Evolutionary conservation across 2,888 invertebrate genomes (phyloP).

Genomic region (Choreutis nemorana): DNA sequence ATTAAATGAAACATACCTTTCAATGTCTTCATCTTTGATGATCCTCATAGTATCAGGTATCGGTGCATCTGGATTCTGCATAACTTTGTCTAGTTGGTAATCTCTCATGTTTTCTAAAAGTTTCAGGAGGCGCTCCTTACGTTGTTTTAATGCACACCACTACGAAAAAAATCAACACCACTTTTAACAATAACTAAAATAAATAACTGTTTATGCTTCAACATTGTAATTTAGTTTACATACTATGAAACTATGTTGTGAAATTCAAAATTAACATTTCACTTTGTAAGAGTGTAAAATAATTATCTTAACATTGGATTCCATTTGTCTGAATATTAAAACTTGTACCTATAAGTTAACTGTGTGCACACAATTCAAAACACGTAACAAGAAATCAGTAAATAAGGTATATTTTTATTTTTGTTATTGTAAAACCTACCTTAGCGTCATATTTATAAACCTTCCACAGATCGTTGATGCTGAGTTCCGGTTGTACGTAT

Average conservation of each 20-base stretch:
- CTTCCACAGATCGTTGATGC: constrained; percentile 96
- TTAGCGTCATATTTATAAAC: constrained; percentile 96
- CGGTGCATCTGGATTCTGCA: constrained; percentile 83
- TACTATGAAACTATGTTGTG: too few species aligned
- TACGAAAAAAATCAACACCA: constrained; percentile 19
- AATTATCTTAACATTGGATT: too few species aligned
- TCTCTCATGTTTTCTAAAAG: constrained; percentile 92
- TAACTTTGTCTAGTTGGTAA: constrained; percentile 85
- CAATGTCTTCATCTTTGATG: constrained; percentile 86
- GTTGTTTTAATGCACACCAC: constrained; percentile 88
- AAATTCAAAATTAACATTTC: too few species aligned
- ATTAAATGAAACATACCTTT: too few species aligned
- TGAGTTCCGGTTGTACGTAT: constrained; percentile 93
- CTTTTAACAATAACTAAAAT: not conserved
- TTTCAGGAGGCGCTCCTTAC: constrained; percentile 82
- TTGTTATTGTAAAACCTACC: constrained; percentile 60
- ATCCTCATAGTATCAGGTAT: constrained; percentile 84
- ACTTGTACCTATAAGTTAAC: too few species aligned
- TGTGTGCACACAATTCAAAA: too few species aligned
- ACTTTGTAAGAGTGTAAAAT: too few species aligned
- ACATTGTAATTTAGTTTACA: too few species aligned
- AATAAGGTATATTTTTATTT: too few species aligned
- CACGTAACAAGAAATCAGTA: too few species aligned
- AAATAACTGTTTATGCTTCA: too few species aligned
- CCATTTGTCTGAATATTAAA: too few species aligned